Evolutionary conservation across 1,140 invertebrate genomes (phyloP), one percentile per base, ranked within the genome.

Genomic region (Bradysia coprophila): DNA sequence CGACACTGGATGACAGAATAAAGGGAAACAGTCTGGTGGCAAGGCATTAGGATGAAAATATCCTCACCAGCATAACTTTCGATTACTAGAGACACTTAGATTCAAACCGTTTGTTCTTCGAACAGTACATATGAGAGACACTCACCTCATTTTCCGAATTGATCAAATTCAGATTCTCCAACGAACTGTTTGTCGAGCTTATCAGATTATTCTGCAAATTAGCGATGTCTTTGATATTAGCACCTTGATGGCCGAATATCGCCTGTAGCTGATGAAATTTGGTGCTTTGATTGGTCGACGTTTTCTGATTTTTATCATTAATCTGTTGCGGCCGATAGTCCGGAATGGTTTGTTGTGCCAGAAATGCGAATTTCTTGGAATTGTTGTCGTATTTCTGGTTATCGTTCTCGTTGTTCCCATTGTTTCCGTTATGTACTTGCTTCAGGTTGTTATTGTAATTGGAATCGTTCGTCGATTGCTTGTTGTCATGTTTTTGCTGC

Each of bases 311-410:
- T 49, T 82, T 82, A 47, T 80, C 75, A 11, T 34, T 55, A 31
- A 46, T 43, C 43, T 56, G 54, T 45, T 53, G 65, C 4, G 81
- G 75, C 47, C 85, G 67, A 61, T 89, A 89, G 64, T 89, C 83
- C 24, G 83, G 80, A 41, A 81, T 73, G 11, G 83, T 87, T 65
- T 83, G 79, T 3, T 77, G 74, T 18, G 80, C 77, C 2, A 89
- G 66, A 60, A 88, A 88, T 2, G 80, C 79, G 59, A 86, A 85
- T 63, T 88, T 89, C 62, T 76, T 78, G 48, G 80, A 75, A 61
- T 87, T 87, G 9, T 76, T 66, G 51, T 81, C 76, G 18, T 73
- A 68, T 13, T 64, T 53, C 16, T 51, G 53, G 8, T 37, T 21
- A 36, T 42, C 21, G 13, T 37, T 42, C 5, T 21, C 32, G 18